Base-by-base conservation (phyloP, 2,113 vertebrate species). In the Burhinus bistriatus region DNA sequence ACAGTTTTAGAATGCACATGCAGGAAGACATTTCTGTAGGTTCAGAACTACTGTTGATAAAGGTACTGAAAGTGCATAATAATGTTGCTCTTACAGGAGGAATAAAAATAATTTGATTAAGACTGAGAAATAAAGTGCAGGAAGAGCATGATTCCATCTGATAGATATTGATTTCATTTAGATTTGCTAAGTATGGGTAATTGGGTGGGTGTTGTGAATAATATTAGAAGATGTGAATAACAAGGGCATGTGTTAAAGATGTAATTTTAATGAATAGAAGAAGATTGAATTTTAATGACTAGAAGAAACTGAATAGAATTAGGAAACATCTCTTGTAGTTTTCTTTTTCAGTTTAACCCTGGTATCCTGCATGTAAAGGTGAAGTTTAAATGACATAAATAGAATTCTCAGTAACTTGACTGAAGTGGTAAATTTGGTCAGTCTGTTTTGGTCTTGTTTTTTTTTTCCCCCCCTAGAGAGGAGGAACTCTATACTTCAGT, bases 151-250 rank as follows among this genome's bases (percentile, higher is more conserved):
- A 96, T 96, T 95, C 77, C 14, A 70, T 95, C 97, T 96, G 91
- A 96, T 95, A 97, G 90, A 83, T 96, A 97, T 95, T 97, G 89
- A 97, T 97, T 97, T 97, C 83, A 89, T 95, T 97, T 97, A 96
- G 84, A 95, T 95, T 69, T 95, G 18, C 89, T 97, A 97, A 97
- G 51, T 96, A 71, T 91, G 75, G 38, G 23, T 95, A 97, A 96
- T 95, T 96, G 92, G 58, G 94, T 97, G 75, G 94, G 91, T 97
- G 79, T 86, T 93, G 26, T 95, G 90, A 90, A 95, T 97, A 70
- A 94, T 94, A 95, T 95, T 89, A 97, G 70, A 97, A 95, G 87
- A 98, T 83, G 58, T 90, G 95, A 72, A 76, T 97, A 97, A 97
- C 70, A 92, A 97, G 77, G 36, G 57, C 84, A 51, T 95, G 72